Percentiles rank a stretch among this genome's conserved stretches.
Evolutionary conservation across 2,113 vertebrate species (phyloP).

Genomic region (Heterochromis multidens): DNA sequence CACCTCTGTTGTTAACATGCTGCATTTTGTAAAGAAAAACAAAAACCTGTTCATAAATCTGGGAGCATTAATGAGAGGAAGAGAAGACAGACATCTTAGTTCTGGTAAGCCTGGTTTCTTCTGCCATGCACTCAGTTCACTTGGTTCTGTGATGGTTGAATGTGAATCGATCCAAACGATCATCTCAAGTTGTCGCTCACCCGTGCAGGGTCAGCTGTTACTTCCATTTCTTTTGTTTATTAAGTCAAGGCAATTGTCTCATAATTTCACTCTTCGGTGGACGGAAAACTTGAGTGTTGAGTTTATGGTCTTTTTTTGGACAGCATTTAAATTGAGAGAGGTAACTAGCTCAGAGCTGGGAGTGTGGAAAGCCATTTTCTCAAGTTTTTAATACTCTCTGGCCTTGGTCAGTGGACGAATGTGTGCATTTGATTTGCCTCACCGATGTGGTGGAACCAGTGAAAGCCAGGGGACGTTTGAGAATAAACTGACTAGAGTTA

Average conservation of each 20-base stretch:
- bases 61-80: constrained; percentile 34
- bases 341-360: constrained; percentile 51
- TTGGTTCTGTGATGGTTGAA: constrained; percentile 40
- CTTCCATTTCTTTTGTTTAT: constrained; percentile 71
- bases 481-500: constrained; percentile 53
- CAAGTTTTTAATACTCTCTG: constrained; percentile 57
- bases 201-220: constrained; percentile 63
- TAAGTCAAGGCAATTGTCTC: constrained; percentile 65
- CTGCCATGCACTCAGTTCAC: neutral
- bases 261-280: constrained; percentile 61
- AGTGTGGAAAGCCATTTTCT: constrained; percentile 60
- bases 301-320: constrained; percentile 64
- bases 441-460: constrained; percentile 58
- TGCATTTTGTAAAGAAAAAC: constrained; percentile 14
- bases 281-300: constrained; percentile 72
- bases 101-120: constrained; percentile 47
- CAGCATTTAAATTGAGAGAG: constrained; percentile 53
- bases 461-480: constrained; percentile 56
- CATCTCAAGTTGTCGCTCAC: constrained; percentile 49
- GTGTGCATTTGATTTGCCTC: constrained; percentile 70
- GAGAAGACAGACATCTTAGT: constrained; percentile 14
- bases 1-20: constrained; percentile 60
- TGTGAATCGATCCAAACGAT: constrained; percentile 50
- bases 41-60: constrained; percentile 36
- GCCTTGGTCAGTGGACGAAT: constrained; percentile 58